Evolutionary conservation across 2,888 invertebrate genomes (phyloP).

Genomic region (Agrotis segetum): DNA sequence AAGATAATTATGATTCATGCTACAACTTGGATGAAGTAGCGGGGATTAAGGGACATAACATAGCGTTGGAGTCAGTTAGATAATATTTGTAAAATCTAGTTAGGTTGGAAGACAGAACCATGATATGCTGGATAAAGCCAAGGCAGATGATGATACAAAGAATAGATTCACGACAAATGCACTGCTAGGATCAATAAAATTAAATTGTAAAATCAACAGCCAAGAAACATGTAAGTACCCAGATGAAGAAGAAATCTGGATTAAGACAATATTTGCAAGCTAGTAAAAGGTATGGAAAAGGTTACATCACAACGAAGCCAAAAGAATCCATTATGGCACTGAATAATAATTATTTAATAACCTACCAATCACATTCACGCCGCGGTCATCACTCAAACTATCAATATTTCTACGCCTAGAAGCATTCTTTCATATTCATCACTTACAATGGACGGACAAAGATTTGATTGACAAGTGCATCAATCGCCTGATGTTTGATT

Average conservation of each 20-base stretch:
- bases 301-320: neutral
- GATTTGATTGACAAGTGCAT: conserved; percentile 36
- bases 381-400: conserved; percentile 10
- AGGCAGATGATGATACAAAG: neutral
- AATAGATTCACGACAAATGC: too few species aligned
- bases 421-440: neutral
- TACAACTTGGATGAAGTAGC: too few species aligned
- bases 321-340: neutral
- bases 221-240: too few species aligned
- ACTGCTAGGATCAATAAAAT: neutral
- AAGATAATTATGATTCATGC: too few species aligned
- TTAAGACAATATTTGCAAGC: neutral
- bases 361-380: conserved; percentile 28
- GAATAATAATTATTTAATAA: neutral
- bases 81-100: neutral
- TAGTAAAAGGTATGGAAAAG: too few species aligned
- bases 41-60: neutral
- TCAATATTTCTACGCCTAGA: neutral
- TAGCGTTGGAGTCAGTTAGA: neutral
- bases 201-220: too few species aligned
- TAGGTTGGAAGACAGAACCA: neutral
- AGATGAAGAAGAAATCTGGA: neutral
- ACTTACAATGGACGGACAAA: neutral
- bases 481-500: conserved; percentile 38
- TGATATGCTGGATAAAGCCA: neutral